phyloP scores from a whole-genome alignment of 2,113 vertebrate genomes.

The Hemicordylus capensis region DNA sequence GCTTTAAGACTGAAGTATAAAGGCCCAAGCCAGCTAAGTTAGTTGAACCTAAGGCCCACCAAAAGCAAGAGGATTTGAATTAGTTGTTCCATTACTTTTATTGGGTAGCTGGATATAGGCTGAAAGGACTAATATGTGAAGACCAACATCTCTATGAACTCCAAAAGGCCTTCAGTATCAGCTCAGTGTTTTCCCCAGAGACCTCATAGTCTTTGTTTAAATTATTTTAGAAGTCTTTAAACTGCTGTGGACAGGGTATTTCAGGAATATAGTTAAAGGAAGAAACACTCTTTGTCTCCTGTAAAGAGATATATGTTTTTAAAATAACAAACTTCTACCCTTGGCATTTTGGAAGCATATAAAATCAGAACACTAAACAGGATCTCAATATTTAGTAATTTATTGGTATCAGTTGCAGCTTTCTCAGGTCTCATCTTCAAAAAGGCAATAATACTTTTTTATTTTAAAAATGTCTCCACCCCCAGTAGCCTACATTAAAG shows the following conservation, averaged over 20 bases:
- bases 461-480: neutral
- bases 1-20: neutral
- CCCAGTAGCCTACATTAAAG: neutral
- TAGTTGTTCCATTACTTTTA: neutral
- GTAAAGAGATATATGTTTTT: neutral
- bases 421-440: neutral
- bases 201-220: constrained; percentile 60
- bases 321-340: constrained; percentile 8
- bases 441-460: neutral
- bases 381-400: constrained; percentile 18
- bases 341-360: constrained; percentile 28
- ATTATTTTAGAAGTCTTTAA: constrained; percentile 39
- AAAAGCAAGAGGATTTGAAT: neutral
- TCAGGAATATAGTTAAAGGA: constrained; percentile 43
- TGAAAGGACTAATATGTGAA: constrained; percentile 14
- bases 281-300: neutral
- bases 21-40: neutral
- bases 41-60: neutral
- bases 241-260: constrained; percentile 13
- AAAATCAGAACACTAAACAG: constrained; percentile 25
- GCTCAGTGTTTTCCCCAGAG: constrained; percentile 31
- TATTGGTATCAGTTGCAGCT: neutral
- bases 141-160: constrained; percentile 30
- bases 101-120: too few relatives aligned
- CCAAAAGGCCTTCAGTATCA: neutral